Evolutionary conservation across 2,888 invertebrate genomes (phyloP), one percentile per base, ranked within the genome.

Genomic region (Caenorhabditis afra): DNA sequence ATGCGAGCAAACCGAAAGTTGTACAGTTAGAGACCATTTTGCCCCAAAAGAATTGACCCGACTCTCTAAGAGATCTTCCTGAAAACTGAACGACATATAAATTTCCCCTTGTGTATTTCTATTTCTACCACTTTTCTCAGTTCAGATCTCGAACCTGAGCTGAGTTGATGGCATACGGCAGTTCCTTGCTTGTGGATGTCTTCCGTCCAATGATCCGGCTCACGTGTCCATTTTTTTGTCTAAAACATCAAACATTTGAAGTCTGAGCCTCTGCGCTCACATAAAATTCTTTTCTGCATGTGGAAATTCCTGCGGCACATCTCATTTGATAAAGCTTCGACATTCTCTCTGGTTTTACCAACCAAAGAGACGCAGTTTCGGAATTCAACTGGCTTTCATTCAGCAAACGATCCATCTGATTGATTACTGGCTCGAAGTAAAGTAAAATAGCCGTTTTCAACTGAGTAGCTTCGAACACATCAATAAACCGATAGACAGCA

Each of bases 251-350:
- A 20, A 47, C 44, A 18, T 22, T 37, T 8, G 16, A 10, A 10
- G 3, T 37, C 12, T 8, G 16, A 35, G 20, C 11, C 16, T n/a
- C 11, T 39, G 47, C 12, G 64, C 68, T 57, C 20, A 87, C 86
- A 75, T 88, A 85, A 59, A 84, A 74, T n/a, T 86, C 84, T 64
- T 87, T 84, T 49, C 84, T 85, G 70, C 89, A 89, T 8, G 82
- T 82, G 0, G 76, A 74, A 29, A 88, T 76, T 50, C 88, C 87
- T n/a, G 85, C 85, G n/a, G 86, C 84, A 78, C 89, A 89, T 58
- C 89, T 81, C 53, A 89, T 78, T 75, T 90, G 89, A 68, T 89
- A 89, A 20, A 89, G 71, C 66, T 89, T 86, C 16, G 88, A 76
- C 1, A 89, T 75, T 62, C 85, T 45, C 64, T 73, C 88, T 1